These are phyloP conservation scores for Xestobium rufovillosum DNA, from an alignment of 2,888 invertebrate genomes.

Conservation along the genomic window DNA sequence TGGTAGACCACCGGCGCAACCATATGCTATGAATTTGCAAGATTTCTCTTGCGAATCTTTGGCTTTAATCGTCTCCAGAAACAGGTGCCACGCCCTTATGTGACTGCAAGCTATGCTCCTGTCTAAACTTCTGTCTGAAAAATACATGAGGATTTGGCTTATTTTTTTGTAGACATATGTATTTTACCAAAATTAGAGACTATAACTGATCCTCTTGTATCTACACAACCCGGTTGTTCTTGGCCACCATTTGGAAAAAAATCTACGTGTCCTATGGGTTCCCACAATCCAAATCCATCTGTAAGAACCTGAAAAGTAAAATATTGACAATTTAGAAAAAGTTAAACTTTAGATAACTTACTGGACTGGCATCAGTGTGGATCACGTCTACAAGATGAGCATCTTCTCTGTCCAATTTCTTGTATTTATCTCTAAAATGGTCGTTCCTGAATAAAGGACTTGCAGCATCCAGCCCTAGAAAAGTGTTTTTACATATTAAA, in stretches of 20 bases:
- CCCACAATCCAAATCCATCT: conserved; percentile 54
- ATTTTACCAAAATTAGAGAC: conserved; percentile 48
- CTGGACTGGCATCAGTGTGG: conserved; percentile 56
- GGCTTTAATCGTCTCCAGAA: conserved; percentile 45
- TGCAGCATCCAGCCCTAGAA: conserved; percentile 74
- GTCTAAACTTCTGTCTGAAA: too few species aligned
- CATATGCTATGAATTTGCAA: conserved; percentile 49
- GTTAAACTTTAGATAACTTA: conserved; percentile 23
- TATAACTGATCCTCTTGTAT: conserved; percentile 50
- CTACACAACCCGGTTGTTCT: conserved; percentile 53
- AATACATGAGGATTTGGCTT: too few species aligned
- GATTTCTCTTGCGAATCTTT: conserved; percentile 30
- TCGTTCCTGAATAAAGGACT: conserved; percentile 64
- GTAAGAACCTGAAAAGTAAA: conserved; percentile 43
- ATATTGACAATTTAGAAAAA: too few species aligned
- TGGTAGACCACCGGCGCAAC: conserved; percentile 46
- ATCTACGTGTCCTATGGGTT: conserved; percentile 54
- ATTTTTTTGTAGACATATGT: neutral
- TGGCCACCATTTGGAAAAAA: conserved; percentile 56
- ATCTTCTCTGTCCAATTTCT: conserved; percentile 54
- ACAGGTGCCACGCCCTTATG: conserved; percentile 48
- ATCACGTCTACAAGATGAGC: conserved; percentile 61
- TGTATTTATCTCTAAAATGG: conserved; percentile 47
- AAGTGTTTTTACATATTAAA: conserved; percentile 6
- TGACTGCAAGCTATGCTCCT: conserved; percentile 52